Percentiles rank a stretch among this genome's conserved stretches.
Conservation (phyloP, 2,888 invertebrate species). For the Molanna angustata region DNA sequence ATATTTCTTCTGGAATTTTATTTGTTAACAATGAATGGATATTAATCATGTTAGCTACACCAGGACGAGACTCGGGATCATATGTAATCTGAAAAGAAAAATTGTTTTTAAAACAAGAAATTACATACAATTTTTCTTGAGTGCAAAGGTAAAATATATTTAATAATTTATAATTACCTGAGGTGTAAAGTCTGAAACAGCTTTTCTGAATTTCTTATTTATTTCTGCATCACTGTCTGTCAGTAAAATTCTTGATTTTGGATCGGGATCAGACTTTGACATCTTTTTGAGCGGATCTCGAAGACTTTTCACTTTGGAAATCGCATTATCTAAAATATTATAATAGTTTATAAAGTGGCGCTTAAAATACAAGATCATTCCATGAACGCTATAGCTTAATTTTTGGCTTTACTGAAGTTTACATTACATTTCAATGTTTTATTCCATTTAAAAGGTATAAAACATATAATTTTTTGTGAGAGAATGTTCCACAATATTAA, state of each 20-base stretch:
- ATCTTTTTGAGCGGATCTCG: conserved; percentile 89
- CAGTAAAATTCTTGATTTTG: conserved; percentile 75
- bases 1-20: conserved; percentile 64
- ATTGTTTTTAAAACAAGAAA: background rate
- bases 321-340: conserved; percentile 51
- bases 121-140: background rate
- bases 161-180: conserved; percentile 53
- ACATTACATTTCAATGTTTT: too few species aligned
- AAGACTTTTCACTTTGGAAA: conserved; percentile 73
- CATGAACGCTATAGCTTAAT: too few species aligned
- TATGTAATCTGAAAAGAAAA: conserved; percentile 61
- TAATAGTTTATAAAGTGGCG: too few species aligned
- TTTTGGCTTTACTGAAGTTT: too few species aligned
- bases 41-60: conserved; percentile 84
- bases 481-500: too few species aligned
- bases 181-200: conserved; percentile 87
- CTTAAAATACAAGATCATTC: too few species aligned
- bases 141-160: conserved; percentile 29
- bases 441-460: too few species aligned
- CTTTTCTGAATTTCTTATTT: conserved; percentile 73
- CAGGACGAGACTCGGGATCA: conserved; percentile 75
- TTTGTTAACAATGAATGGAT: conserved; percentile 77
- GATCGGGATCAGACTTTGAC: conserved; percentile 92
- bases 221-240: conserved; percentile 72
- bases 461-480: too few species aligned